Percentiles rank a stretch among this genome's conserved stretches.
Evolutionary conservation across 2,888 invertebrate genomes (phyloP).

Genomic region (Tubulanus polymorphus): DNA sequence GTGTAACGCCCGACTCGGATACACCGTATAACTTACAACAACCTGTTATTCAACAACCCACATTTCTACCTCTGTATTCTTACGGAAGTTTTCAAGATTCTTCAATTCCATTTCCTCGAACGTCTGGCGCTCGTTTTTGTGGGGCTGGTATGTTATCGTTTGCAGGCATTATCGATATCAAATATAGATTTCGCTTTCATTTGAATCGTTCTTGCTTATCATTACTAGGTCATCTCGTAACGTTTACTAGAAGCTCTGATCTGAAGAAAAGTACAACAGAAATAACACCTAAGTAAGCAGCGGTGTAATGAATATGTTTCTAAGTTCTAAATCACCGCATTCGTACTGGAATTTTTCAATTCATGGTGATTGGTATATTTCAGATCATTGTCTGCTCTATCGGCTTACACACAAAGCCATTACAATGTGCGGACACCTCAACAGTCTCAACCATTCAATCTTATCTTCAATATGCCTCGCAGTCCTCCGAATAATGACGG

Average conservation of each 20-base stretch:
- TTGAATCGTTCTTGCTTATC: too few relatives aligned
- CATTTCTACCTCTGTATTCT: constrained; percentile 26
- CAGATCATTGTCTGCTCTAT: constrained; percentile 70
- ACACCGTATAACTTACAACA: constrained; percentile 22
- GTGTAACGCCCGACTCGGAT: constrained; percentile 38
- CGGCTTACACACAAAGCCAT: constrained; percentile 47
- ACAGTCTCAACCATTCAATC: constrained; percentile 19
- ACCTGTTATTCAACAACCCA: constrained; percentile 13
- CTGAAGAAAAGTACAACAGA: constrained; percentile 35
- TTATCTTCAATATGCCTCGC: constrained; percentile 33
- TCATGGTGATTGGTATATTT: constrained; percentile 2
- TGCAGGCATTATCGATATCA: too few relatives aligned
- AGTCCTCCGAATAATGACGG: constrained; percentile 49
- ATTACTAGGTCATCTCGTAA: constrained; percentile 67
- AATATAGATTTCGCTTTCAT: too few relatives aligned
- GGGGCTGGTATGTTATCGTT: constrained; percentile 67
- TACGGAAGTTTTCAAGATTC: constrained; percentile 55
- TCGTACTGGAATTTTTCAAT: background rate
- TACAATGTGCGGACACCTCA: constrained; percentile 31
- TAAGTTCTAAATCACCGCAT: too few relatives aligned
- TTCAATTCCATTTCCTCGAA: constrained; percentile 89
- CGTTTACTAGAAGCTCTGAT: constrained; percentile 60
- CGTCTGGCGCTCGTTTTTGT: constrained; percentile 89
- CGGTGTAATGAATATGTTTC: too few relatives aligned
- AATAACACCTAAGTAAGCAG: constrained; percentile 44